Evolutionary conservation across 2,113 vertebrate species (phyloP), one percentile per base, ranked within the genome.

Genomic region (Seriola rivoliana): DNA sequence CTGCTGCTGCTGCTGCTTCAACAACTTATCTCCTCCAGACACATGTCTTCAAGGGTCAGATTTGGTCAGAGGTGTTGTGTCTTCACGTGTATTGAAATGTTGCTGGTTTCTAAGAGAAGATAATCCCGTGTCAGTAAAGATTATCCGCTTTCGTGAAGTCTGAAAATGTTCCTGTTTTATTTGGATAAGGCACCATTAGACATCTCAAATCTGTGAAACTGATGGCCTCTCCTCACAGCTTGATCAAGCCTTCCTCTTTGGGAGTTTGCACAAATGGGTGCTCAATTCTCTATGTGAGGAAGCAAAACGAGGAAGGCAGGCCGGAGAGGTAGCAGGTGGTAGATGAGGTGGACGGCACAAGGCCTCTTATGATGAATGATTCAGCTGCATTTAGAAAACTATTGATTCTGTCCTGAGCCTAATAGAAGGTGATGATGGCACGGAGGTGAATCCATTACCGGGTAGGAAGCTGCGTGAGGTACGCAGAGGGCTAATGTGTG

Each of bases 351-450:
- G 85, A 88, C 55, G 44, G 44, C 72, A 79, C 71, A 21, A 71
- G 71, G 78, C 81, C 70, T 89, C 76, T 90, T 91, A 92, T 93
- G 87, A 94, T 92, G 85, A 93, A 94, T 88, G 89, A 93, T 92
- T 93, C 90, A 57, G 84, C 89, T 84, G 84, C 89, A 91, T 96
- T 95, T 93, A 91, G 91, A 94, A 94, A 93, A 93, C 91, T 94
- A 95, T 95, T 63, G 93, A 95, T 95, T 95, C 90, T 86, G 88
- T 92, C 90, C 83, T 70, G 62, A 77, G 87, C 88, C 88, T 94
- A 93, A 95, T 93, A 93, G 88, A 94, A 93, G 93, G 81, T 85
- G 92, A 94, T 95, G 94, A 95, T 93, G 92, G 92, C 84, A 88
- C 64, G 55, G 86, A 93, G 93, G 93, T 92, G 91, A 95, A 94